A percentile compares a stretch with the other conserved stretches of the same genome.
Evolutionary conservation across 2,888 invertebrate genomes (phyloP).

Genomic region (Meteorus colon): DNA sequence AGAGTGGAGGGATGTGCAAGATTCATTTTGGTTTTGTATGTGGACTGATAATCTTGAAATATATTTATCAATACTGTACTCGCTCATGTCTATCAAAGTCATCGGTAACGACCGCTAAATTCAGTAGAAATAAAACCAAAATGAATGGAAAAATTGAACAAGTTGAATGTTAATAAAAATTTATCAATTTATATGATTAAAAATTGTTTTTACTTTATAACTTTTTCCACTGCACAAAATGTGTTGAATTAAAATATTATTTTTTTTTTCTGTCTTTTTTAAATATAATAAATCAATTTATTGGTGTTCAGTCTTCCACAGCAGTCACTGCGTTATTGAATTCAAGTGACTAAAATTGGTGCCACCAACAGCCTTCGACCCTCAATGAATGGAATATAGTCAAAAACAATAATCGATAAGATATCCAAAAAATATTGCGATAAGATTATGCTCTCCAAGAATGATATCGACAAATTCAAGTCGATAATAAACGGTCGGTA

Average conservation of each 20-base stretch:
- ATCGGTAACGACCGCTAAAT: slow-evolving; percentile 34
- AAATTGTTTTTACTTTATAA: background rate
- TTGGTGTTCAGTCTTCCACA: too few relatives aligned
- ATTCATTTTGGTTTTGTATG: background rate
- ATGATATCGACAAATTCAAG: background rate
- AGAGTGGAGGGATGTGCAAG: background rate
- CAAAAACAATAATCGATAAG: slow-evolving; percentile 65
- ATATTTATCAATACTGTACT: slow-evolving; percentile 16
- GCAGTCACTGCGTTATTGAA: background rate
- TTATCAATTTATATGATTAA: background rate
- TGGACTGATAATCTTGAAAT: slow-evolving; percentile 5
- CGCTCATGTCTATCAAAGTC: slow-evolving; percentile 18
- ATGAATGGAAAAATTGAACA: slow-evolving; percentile 10
- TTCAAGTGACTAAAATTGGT: slow-evolving; percentile 21
- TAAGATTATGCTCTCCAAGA: slow-evolving; percentile 64
- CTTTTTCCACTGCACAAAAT: too few relatives aligned
- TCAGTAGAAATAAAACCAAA: slow-evolving; percentile 39
- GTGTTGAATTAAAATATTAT: too few relatives aligned
- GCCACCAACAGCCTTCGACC: slow-evolving; percentile 16
- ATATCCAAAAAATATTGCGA: slow-evolving; percentile 59
- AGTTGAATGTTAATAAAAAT: background rate
- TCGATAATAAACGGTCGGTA: background rate
- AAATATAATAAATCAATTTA: too few relatives aligned
- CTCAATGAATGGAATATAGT: slow-evolving; percentile 65
- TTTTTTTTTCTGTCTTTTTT: too few relatives aligned